A percentile compares a stretch with the other conserved stretches of the same genome.
phyloP scores from a whole-genome alignment of 2,888 invertebrate genomes.

The Cheiracanthium punctorium region DNA sequence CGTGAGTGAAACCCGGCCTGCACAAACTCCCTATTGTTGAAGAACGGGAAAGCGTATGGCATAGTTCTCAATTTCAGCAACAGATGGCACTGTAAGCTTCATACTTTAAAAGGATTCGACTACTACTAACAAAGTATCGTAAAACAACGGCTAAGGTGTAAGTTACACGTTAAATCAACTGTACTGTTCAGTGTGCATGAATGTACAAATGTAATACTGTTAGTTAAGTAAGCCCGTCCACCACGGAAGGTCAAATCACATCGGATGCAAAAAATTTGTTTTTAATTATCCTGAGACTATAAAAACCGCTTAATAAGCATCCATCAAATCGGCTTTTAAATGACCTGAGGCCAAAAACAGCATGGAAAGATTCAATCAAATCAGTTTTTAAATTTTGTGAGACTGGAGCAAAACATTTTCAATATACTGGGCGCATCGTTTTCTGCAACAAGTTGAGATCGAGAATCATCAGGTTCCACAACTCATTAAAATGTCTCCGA shows the following conservation, averaged over 20 bases:
- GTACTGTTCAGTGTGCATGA: no score
- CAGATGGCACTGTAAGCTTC: no score
- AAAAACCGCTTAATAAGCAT: no score
- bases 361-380: slow-evolving; percentile 3
- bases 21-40: no score
- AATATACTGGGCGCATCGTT: background rate
- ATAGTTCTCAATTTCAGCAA: background rate
- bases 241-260: background rate
- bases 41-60: slow-evolving; percentile 5
- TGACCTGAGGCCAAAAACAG: no score
- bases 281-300: no score
- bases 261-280: no score
- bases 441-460: slow-evolving; percentile 1
- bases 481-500: slow-evolving; percentile 1
- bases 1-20: no score
- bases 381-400: background rate
- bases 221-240: background rate
- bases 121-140: background rate
- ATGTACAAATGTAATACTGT: background rate
- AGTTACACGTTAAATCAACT: background rate
- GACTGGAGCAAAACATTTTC: slow-evolving; percentile 12
- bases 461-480: background rate
- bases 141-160: background rate
- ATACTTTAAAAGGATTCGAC: background rate
- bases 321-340: no score